Percentiles rank a stretch among this genome's conserved stretches.
Conservation (phyloP, 2,797 vertebrate genomes). For the Pelodytes ibericus region DNA sequence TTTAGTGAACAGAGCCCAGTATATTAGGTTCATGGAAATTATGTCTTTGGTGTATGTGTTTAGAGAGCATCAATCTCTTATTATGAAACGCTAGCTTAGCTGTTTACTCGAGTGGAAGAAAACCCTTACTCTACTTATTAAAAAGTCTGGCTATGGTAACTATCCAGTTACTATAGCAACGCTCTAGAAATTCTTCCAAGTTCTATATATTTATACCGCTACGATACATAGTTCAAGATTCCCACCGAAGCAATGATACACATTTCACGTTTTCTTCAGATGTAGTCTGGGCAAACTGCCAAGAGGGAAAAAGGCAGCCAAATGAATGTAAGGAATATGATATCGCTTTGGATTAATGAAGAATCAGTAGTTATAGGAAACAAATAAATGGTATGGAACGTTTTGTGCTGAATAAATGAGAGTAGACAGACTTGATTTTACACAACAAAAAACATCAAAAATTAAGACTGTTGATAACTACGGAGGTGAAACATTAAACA, state of each 20-base stretch:
- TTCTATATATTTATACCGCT: background rate
- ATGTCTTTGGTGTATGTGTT: no score
- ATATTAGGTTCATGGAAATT: no score
- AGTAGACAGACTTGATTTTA: no score
- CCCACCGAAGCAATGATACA: background rate
- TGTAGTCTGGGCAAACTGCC: background rate
- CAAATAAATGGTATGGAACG: no score
- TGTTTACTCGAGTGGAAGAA: background rate
- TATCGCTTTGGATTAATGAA: background rate
- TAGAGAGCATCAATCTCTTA: no score
- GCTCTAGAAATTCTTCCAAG: background rate
- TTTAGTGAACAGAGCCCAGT: no score
- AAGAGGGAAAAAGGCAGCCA: background rate
- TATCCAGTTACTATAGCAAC: constrained; percentile 3
- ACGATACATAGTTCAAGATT: background rate
- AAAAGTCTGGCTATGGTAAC: background rate
- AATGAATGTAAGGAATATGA: background rate
- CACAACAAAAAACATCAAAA: no score
- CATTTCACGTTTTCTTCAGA: background rate
- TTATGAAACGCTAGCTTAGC: background rate
- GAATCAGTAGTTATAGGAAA: background rate
- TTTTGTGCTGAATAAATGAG: no score
- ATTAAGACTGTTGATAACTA: no score
- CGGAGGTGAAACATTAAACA: no score
- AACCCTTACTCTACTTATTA: background rate